Evolutionary conservation across 2,888 invertebrate genomes (phyloP).

Genomic region (Drosophila borealis): DNA sequence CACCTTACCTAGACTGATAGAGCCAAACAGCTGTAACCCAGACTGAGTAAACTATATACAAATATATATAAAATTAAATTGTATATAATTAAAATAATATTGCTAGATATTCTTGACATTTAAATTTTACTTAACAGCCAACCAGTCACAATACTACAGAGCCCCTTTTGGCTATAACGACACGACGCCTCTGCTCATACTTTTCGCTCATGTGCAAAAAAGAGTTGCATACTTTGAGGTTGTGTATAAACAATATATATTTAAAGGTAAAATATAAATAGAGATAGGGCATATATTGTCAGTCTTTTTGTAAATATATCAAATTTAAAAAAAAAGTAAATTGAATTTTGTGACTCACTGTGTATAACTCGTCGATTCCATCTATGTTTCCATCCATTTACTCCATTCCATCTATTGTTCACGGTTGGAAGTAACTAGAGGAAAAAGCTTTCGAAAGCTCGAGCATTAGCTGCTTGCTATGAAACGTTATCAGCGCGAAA

Average conservation of each 20-base stretch:
- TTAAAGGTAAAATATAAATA: neutral
- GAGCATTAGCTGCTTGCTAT: conserved; percentile 14
- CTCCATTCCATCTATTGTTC: conserved; percentile 33
- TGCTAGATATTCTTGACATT: no score
- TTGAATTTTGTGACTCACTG: no score
- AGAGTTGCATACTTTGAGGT: conserved; percentile 16
- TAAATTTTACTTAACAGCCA: neutral
- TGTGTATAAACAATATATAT: neutral
- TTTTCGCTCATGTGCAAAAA: neutral
- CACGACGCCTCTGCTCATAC: neutral
- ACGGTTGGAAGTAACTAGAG: neutral
- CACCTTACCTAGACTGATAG: no score
- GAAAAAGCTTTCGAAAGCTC: neutral
- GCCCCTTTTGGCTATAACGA: neutral
- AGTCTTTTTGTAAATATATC: no score
- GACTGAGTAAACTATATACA: no score
- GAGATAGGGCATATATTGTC: no score
- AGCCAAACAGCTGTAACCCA: no score
- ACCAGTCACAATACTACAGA: neutral
- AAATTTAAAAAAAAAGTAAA: no score
- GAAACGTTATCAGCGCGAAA: neutral
- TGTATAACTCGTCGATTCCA: no score
- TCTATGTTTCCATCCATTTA: no score
- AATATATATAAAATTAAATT: no score
- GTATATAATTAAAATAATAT: no score